These are phyloP conservation scores for Cydia amplana DNA, from an alignment of 1,140 invertebrate species.

Conservation along the genomic window DNA sequence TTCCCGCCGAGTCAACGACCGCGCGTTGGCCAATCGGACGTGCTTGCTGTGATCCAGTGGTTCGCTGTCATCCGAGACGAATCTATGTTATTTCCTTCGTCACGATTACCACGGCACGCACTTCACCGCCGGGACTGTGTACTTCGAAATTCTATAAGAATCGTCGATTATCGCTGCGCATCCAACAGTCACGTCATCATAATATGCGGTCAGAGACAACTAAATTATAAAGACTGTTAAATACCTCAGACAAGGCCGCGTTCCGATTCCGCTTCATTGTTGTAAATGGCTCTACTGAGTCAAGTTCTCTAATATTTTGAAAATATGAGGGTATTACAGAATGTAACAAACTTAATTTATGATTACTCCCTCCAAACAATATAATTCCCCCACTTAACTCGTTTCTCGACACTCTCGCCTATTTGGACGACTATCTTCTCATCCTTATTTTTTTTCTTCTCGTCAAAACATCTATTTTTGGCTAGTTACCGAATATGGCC, in stretches of 20 bases:
- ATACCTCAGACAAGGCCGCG: too few relatives aligned
- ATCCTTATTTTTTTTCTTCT: too few relatives aligned
- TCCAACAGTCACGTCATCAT: background rate
- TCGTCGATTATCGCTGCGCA: background rate
- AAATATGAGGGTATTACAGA: too few relatives aligned
- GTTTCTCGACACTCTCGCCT: too few relatives aligned
- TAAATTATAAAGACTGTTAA: background rate
- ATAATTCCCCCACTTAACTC: too few relatives aligned
- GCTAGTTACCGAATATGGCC: too few relatives aligned
- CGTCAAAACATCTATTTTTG: too few relatives aligned
- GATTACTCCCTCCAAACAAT: too few relatives aligned
- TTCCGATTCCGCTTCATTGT: too few relatives aligned
- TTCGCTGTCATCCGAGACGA: constrained; percentile 61
- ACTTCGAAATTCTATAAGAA: constrained; percentile 9
- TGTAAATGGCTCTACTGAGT: background rate
- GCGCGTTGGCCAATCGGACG: constrained; percentile 52
- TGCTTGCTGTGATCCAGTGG: constrained; percentile 53
- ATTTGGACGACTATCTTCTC: too few relatives aligned
- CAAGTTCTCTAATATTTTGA: too few relatives aligned
- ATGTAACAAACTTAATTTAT: too few relatives aligned
- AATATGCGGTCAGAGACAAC: background rate
- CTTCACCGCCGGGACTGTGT: background rate
- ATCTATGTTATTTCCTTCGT: constrained; percentile 48
- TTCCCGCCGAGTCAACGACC: constrained; percentile 60
- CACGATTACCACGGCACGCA: constrained; percentile 28